These are phyloP conservation scores for Coleophora flavipennella DNA, from an alignment of 2,888 invertebrate genomes.

Conservation along the genomic window DNA sequence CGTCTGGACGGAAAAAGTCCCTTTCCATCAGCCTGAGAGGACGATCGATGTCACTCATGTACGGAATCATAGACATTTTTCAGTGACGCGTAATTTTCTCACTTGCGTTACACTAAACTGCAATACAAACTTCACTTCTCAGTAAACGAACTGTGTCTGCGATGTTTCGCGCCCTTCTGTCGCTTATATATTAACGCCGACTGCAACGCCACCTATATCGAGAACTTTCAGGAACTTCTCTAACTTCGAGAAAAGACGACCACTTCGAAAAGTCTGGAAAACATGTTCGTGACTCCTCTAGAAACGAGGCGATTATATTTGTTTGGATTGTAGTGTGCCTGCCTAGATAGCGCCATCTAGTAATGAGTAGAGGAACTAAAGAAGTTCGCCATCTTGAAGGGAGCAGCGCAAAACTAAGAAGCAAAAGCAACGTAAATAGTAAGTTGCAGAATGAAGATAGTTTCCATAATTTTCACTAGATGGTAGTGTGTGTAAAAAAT, in stretches of 20 bases:
- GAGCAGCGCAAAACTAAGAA: too few relatives aligned
- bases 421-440: too few relatives aligned
- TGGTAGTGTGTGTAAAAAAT: too few relatives aligned
- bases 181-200: conserved; percentile 25
- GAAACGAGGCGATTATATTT: conserved; percentile 4
- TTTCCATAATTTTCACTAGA: too few relatives aligned
- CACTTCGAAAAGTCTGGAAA: not conserved
- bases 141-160: conserved; percentile 10
- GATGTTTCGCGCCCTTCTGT: conserved; percentile 5
- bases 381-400: not conserved
- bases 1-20: conserved; percentile 33
- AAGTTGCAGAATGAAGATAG: too few relatives aligned
- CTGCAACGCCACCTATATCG: conserved; percentile 35
- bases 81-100: too few relatives aligned
- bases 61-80: conserved; percentile 49
- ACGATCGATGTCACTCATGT: conserved; percentile 37
- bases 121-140: conserved; percentile 4
- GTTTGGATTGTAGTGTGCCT: conserved; percentile 1
- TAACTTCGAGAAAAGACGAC: conserved; percentile 13
- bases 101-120: too few relatives aligned
- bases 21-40: conserved; percentile 51
- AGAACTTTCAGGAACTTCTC: conserved; percentile 19
- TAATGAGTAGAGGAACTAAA: conserved; percentile 24
- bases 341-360: conserved; percentile 31
- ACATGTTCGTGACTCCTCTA: conserved; percentile 6